Conservation (phyloP, 2,113 vertebrate species). For the Callospermophilus lateralis region DNA sequence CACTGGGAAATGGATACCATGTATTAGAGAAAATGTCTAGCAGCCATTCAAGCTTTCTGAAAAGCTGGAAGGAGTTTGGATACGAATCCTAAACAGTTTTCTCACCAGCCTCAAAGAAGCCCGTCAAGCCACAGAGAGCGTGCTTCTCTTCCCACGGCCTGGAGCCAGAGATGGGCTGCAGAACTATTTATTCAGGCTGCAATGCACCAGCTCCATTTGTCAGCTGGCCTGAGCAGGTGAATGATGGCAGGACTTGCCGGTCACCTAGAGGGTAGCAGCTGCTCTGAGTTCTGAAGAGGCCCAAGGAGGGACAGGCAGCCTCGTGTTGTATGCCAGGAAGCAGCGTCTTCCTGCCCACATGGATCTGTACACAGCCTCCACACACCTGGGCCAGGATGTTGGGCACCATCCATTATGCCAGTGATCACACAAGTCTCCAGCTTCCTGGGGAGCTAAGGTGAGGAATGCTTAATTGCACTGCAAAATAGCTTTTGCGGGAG, state of each 20-base stretch:
- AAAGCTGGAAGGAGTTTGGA: background rate
- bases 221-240: slow-evolving; percentile 59
- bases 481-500: slow-evolving; percentile 69
- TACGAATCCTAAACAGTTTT: slow-evolving; percentile 56
- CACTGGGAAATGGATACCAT: background rate
- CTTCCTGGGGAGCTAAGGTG: slow-evolving; percentile 68
- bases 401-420: slow-evolving; percentile 60
- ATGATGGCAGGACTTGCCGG: background rate
- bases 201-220: background rate
- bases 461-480: slow-evolving; percentile 68
- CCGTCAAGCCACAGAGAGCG: background rate
- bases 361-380: background rate
- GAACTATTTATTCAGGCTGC: slow-evolving; percentile 42
- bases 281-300: slow-evolving; percentile 29
- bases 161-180: background rate
- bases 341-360: background rate
- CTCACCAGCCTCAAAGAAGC: slow-evolving; percentile 39
- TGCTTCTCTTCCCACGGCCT: background rate
- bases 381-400: slow-evolving; percentile 57
- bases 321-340: background rate
- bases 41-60: background rate
- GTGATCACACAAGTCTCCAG: slow-evolving; percentile 54
- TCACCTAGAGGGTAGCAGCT: slow-evolving; percentile 72
- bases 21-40: slow-evolving; percentile 13
- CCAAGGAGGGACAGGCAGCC: background rate